Percentiles rank a stretch among this genome's conserved stretches.
These are phyloP conservation scores for Dasypolia templi DNA, from an alignment of 2,888 invertebrate species.

Conservation along the genomic window DNA sequence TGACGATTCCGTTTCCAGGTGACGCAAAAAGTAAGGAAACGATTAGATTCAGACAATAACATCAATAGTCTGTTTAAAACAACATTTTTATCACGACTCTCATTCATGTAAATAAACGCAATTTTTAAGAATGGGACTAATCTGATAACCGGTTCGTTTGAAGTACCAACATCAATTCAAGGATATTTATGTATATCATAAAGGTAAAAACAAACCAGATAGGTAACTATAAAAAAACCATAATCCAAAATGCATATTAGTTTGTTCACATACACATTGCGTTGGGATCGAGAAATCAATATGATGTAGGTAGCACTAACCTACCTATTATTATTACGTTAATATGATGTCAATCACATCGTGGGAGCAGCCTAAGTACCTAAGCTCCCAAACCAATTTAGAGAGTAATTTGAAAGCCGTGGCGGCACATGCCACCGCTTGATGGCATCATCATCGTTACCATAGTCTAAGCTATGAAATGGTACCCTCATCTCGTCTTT, in stretches of 20 bases:
- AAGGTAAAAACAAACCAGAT: not conserved
- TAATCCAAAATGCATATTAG: not conserved
- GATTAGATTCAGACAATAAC: not conserved
- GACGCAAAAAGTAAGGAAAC: constrained; percentile 42
- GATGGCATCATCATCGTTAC: constrained; percentile 37
- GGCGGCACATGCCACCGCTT: constrained; percentile 1
- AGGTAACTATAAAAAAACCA: not conserved
- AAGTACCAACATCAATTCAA: not conserved
- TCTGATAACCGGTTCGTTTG: not conserved
- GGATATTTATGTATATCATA: not conserved
- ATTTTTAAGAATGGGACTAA: not conserved
- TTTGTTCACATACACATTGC: not conserved
- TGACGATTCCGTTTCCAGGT: constrained; percentile 24
- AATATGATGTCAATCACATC: constrained; percentile 4
- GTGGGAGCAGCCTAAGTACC: not conserved
- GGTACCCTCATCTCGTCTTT: constrained; percentile 12
- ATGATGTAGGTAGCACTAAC: no score
- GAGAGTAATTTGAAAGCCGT: constrained; percentile 32
- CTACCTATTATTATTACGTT: not conserved
- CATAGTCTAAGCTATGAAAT: constrained; percentile 27
- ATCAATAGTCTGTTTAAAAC: not conserved
- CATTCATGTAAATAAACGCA: not conserved
- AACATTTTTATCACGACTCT: not conserved
- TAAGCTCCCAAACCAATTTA: constrained; percentile 13
- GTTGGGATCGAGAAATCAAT: not conserved